Evolutionary conservation across 2,888 invertebrate species (phyloP).

Genomic region (Idaea straminata): DNA sequence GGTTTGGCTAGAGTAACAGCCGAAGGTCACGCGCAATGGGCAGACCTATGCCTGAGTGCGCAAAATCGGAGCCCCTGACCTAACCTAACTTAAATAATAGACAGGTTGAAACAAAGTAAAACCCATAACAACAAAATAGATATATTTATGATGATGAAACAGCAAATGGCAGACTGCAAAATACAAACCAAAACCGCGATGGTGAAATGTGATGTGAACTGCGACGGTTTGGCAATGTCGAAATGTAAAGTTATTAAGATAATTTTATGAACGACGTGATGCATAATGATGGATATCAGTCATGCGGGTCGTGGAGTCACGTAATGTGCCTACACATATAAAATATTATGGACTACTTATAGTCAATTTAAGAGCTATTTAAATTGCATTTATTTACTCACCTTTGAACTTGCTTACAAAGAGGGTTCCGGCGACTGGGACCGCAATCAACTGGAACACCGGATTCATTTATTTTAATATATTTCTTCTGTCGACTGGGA

Average conservation of each 20-base stretch:
- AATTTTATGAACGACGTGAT: background rate
- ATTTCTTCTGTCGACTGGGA: too few relatives aligned
- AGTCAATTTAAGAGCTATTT: background rate
- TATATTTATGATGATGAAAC: background rate
- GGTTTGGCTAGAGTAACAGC: too few relatives aligned
- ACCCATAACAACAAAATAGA: background rate
- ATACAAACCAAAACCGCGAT: background rate
- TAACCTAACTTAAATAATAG: background rate
- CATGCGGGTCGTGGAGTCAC: background rate
- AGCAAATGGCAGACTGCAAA: background rate
- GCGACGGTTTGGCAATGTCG: background rate
- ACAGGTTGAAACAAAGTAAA: background rate
- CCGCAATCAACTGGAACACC: too few relatives aligned
- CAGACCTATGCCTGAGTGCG: too few relatives aligned
- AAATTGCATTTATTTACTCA: background rate
- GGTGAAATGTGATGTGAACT: background rate
- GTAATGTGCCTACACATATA: background rate
- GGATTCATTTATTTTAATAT: too few relatives aligned
- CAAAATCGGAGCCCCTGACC: too few relatives aligned
- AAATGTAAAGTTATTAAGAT: background rate
- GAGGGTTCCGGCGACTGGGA: too few relatives aligned
- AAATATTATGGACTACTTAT: background rate
- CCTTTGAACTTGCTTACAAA: background rate
- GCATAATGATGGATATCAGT: background rate
- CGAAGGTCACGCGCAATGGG: too few relatives aligned